phyloP scores from a whole-genome alignment of 2,113 vertebrate genomes.

The Larimichthys polyactis region DNA sequence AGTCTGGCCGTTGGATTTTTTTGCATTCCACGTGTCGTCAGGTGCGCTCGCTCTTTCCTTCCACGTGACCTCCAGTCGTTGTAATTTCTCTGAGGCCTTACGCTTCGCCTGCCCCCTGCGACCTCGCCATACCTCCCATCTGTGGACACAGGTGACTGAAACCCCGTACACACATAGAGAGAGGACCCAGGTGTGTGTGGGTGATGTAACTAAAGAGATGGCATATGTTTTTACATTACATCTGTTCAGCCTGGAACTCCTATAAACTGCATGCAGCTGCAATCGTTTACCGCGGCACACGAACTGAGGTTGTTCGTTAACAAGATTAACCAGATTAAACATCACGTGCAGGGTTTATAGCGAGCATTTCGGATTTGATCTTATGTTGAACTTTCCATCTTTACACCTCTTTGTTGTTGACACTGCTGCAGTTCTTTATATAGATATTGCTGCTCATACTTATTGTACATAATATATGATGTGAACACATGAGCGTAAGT shows the following conservation, averaged over 20 bases:
- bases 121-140: not conserved
- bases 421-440: not conserved
- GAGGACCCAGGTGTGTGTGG: conserved; percentile 5
- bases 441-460: not conserved
- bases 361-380: not conserved
- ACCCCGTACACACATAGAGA: not conserved
- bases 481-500: not conserved
- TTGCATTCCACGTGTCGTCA: not conserved
- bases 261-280: not conserved
- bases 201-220: not conserved
- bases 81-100: conserved; percentile 3
- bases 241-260: too few relatives aligned
- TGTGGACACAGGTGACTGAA: not conserved
- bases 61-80: conserved; percentile 13
- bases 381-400: not conserved
- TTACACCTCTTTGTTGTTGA: not conserved
- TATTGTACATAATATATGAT: not conserved
- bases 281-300: not conserved
- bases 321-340: not conserved
- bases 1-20: not conserved
- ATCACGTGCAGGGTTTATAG: not conserved
- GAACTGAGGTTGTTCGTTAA: not conserved
- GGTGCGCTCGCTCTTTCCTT: not conserved
- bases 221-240: not conserved
- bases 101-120: not conserved